Base-by-base conservation (phyloP, 2,797 vertebrate genomes). In the Scleropages formosus region DNA sequence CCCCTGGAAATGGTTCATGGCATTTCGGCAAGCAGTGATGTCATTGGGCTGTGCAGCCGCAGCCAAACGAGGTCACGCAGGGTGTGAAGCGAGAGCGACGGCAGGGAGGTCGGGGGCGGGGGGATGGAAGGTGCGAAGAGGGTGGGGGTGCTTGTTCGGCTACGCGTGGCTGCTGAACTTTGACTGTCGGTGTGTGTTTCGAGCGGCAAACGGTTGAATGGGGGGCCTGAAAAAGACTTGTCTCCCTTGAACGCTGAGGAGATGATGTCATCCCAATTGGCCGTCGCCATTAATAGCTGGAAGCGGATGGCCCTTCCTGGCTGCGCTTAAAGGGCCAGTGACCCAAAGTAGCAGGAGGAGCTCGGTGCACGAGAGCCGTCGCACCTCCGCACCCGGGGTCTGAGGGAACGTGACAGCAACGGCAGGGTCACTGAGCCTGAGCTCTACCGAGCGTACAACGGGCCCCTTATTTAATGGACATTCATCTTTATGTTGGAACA, bases 181-280 rank as follows among this genome's bases (percentile, higher is more conserved):
- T 72, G 73, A 72, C 39, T 58, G 69, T 73, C 73, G 63, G 73
- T 49, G 22, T 60, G 73, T 62, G 49, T 64, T 47, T 81, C 70
- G 4, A 20, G 72, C 63, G 74, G 64, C 61, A 81, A 72, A 67
- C 73, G 71, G 46, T 79, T 77, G 70, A 77, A 0, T 53, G 31
- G 69, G 59, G 0, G 80, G 70, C 78, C 53, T 70, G 77, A 65
- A 69, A 74, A 69, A 75, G 74, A 75, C 74, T 47, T 61, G 80
- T 83, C 77, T 78, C 72, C 79, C 67, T 74, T 69, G 69, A 59
- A 60, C 79, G 80, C 82, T 69, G 79, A 82, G 87, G 81, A 80
- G 75, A 72, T 93, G 91, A 94, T 91, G 91, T 94, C 93, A 93
- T 87, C 79, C 81, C 75, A 84, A 81, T 8, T 0, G 6, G 83